Evolutionary conservation across 1,140 invertebrate genomes (phyloP).

Genomic region (Nebria ingens): DNA sequence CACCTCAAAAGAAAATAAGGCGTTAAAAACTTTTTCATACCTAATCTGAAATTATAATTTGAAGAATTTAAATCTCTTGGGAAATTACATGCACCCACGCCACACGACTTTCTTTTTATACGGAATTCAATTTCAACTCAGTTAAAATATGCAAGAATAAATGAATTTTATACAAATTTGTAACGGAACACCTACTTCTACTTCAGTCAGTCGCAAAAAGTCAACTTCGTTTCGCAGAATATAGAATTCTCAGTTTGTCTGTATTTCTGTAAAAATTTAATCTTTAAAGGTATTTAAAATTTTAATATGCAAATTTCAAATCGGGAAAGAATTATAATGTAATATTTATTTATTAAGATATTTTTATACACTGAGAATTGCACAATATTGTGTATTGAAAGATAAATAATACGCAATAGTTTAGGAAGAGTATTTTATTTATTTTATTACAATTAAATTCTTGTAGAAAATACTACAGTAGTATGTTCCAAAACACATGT

Average conservation of each 20-base stretch:
- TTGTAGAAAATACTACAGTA: neutral
- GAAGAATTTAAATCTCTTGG: neutral
- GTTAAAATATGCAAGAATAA: neutral
- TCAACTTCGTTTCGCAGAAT: too few species aligned
- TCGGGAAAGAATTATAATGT: too few species aligned
- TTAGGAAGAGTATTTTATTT: neutral
- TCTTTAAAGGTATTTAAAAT: too few species aligned
- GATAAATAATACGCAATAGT: too few species aligned
- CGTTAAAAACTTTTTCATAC: neutral
- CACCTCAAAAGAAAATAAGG: neutral
- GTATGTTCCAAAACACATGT: neutral
- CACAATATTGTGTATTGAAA: too few species aligned
- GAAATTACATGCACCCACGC: neutral
- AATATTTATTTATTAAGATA: too few species aligned
- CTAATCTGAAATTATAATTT: neutral
- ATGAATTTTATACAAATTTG: neutral
- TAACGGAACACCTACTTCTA: neutral
- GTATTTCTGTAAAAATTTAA: too few species aligned
- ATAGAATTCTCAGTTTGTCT: too few species aligned
- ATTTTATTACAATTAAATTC: neutral
- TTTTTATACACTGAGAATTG: too few species aligned
- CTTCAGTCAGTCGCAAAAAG: too few species aligned
- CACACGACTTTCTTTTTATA: neutral
- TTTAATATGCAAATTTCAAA: too few species aligned
- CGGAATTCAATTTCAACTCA: neutral